phyloP scores from a whole-genome alignment of 2,113 vertebrate species.

The Heterotilapia buettikoferi region DNA sequence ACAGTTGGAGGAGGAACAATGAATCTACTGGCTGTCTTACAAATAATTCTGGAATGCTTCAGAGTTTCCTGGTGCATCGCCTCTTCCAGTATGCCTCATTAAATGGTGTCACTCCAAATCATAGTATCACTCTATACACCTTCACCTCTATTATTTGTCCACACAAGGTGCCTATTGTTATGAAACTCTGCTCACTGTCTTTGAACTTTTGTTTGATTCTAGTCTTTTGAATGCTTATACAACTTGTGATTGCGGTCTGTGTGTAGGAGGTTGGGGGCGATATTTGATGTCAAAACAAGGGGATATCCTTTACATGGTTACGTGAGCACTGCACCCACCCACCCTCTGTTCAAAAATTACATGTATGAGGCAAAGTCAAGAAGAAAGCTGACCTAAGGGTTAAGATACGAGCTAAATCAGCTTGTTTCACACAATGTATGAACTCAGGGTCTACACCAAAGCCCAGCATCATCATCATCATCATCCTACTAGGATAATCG shows the following conservation, averaged over 20 bases:
- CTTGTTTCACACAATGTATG: neutral
- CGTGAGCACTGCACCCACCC: neutral
- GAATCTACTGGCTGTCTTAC: neutral
- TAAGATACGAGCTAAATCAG: neutral
- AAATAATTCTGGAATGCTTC: neutral
- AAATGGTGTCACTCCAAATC: neutral
- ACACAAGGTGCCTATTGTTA: neutral
- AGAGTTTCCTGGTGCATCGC: neutral
- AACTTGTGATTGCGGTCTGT: neutral
- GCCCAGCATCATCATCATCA: neutral
- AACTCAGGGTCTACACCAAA: neutral
- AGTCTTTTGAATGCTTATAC: neutral
- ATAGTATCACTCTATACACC: neutral
- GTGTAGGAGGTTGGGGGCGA: neutral
- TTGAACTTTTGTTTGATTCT: neutral
- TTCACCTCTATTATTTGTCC: neutral
- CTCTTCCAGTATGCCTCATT: neutral
- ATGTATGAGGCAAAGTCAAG: neutral
- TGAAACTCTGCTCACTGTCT: neutral
- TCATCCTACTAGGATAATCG: neutral
- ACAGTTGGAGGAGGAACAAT: neutral
- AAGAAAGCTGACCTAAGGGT: neutral
- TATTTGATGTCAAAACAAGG: neutral
- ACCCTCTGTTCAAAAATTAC: neutral
- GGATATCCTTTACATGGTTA: neutral